These are phyloP conservation scores for Trichogramma pretiosum DNA, from an alignment of 1,140 invertebrate genomes.

Conservation along the genomic window DNA sequence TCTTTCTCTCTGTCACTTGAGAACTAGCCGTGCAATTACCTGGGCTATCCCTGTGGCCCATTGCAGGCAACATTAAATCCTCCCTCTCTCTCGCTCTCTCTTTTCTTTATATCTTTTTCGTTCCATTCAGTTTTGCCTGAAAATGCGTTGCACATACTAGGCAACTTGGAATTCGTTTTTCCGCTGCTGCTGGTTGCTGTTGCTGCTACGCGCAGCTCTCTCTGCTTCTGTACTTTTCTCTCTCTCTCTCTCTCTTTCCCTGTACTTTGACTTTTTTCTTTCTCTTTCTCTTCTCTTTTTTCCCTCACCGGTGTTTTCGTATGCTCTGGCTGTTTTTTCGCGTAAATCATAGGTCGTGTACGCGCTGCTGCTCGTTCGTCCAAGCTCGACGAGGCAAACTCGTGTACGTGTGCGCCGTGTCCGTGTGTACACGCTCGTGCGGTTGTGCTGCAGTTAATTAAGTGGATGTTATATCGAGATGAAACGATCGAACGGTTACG, in stretches of 20 bases:
- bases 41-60: slow-evolving; percentile 1
- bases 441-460: no score
- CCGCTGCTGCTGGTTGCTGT: background rate
- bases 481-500: no score
- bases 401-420: no score
- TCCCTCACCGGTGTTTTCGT: slow-evolving; percentile 4
- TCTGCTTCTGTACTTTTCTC: background rate
- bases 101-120: slow-evolving; percentile 1
- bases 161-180: no score
- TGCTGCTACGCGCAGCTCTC: background rate
- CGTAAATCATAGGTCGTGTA: no score
- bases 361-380: no score
- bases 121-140: slow-evolving; percentile 1
- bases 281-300: background rate
- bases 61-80: slow-evolving; percentile 13
- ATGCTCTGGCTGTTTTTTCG: slow-evolving; percentile 9
- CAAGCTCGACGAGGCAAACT: no score
- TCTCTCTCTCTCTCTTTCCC: background rate
- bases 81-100: slow-evolving; percentile 4
- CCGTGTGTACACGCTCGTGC: no score
- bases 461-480: no score
- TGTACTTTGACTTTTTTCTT: background rate
- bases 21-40: slow-evolving; percentile 17
- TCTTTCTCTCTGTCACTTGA: slow-evolving; percentile 17
- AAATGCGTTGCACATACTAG: slow-evolving; percentile 1